A percentile compares a stretch with the other conserved stretches of the same genome.
phyloP scores from a whole-genome alignment of 2,888 invertebrate species.

The Margaritifera margaritifera region DNA sequence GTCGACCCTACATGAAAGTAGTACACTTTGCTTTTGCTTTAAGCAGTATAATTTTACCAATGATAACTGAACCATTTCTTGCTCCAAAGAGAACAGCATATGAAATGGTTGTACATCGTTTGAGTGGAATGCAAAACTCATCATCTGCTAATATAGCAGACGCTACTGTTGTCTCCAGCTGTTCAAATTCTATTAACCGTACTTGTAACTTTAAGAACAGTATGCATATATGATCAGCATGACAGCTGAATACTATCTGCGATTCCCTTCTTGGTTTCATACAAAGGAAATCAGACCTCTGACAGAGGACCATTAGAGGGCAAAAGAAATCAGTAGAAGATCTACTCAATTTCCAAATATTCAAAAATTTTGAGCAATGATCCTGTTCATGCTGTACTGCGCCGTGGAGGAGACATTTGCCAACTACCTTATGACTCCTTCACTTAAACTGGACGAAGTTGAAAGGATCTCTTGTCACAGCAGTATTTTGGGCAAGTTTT shows the following conservation, averaged over 20 bases:
- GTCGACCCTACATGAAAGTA: conserved; percentile 73
- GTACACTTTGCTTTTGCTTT: conserved; percentile 74
- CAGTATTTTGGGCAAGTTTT: conserved; percentile 71
- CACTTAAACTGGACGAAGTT: conserved; percentile 59
- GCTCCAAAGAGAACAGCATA: conserved; percentile 26
- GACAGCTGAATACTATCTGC: conserved; percentile 5
- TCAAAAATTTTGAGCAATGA: conserved; percentile 10
- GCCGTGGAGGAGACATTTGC: conserved; percentile 28
- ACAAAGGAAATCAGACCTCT: conserved; percentile 2
- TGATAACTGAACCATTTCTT: conserved; percentile 73
- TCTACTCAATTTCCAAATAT: conserved; percentile 8
- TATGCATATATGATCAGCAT: conserved; percentile 16
- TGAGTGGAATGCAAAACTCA: no score
- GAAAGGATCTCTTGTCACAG: conserved; percentile 62
- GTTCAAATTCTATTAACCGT: no score
- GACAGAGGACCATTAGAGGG: not conserved
- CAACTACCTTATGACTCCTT: conserved; percentile 27
- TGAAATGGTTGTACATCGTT: not conserved
- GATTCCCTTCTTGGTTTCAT: conserved; percentile 11
- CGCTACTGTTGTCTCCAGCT: no score
- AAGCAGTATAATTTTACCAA: conserved; percentile 73
- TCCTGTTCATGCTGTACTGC: conserved; percentile 16
- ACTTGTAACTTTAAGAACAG: not conserved
- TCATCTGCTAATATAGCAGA: no score
- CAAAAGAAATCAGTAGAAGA: conserved; percentile 6